These are phyloP conservation scores for Pocillopora grandis DNA, from an alignment of 92 coral and sea anemone species.

Conservation along the genomic window DNA sequence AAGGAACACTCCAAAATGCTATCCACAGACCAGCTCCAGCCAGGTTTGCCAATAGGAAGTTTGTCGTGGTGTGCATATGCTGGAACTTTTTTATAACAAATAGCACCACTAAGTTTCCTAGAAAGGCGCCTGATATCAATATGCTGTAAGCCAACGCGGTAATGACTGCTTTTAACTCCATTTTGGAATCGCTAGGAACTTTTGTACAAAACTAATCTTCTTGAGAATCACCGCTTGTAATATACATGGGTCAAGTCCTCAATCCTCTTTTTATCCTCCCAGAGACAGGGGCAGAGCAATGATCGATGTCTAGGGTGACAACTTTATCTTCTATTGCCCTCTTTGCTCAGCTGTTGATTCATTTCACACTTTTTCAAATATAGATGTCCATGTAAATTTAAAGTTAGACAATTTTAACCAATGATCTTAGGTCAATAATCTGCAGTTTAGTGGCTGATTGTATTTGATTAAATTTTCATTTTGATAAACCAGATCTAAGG, in stretches of 20 bases:
- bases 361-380: background rate
- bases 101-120: slow-evolving; percentile 60
- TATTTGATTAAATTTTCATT: too few species aligned
- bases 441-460: too few species aligned
- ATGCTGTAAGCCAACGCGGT: slow-evolving; percentile 30
- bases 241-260: too few species aligned
- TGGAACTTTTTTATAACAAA: slow-evolving; percentile 43
- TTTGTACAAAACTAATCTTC: too few species aligned
- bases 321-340: background rate
- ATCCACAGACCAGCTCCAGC: slow-evolving; percentile 63
- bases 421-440: background rate
- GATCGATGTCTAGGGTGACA: background rate
- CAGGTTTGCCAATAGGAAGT: slow-evolving; percentile 63
- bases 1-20: slow-evolving; percentile 58
- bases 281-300: background rate
- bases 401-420: background rate
- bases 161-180: slow-evolving; percentile 5
- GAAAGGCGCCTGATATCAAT: slow-evolving; percentile 45
- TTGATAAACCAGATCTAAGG: too few species aligned
- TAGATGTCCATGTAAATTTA: background rate
- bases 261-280: too few species aligned
- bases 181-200: background rate
- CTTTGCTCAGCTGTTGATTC: background rate
- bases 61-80: slow-evolving; percentile 64
- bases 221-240: too few species aligned